Conservation (phyloP, 2,797 vertebrate species). For the Pogonophryne albipinna region DNA sequence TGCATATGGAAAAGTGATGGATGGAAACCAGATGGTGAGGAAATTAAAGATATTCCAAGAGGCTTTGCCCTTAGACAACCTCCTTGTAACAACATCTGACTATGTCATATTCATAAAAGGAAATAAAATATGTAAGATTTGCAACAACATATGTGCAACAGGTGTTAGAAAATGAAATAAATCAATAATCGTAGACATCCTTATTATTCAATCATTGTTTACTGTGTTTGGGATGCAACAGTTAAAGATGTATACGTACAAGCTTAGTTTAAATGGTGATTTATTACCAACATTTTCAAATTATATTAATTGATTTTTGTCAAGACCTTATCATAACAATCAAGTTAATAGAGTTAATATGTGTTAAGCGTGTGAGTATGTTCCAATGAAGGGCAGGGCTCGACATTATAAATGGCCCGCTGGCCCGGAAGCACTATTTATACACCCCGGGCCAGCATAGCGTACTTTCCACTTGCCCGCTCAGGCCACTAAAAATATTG, state of each 20-base stretch:
- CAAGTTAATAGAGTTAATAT: not conserved
- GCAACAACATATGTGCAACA: constrained; percentile 2
- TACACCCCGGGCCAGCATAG: too few species aligned
- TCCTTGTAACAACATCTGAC: not conserved
- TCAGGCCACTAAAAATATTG: too few species aligned
- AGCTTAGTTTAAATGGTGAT: not conserved
- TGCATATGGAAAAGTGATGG: not conserved
- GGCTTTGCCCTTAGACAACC: not conserved
- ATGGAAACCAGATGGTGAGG: not conserved
- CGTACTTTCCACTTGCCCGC: too few species aligned
- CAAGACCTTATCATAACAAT: constrained; percentile 3
- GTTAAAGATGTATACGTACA: not conserved
- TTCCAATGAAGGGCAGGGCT: too few species aligned
- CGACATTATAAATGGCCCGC: too few species aligned
- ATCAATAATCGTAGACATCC: not conserved
- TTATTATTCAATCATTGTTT: not conserved
- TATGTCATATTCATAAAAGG: not conserved
- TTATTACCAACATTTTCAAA: not conserved
- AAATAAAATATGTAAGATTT: not conserved
- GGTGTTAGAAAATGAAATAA: not conserved
- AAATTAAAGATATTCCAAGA: not conserved
- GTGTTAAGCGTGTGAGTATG: not conserved
- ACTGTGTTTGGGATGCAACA: not conserved
- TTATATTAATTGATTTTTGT: too few species aligned
- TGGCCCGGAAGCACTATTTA: too few species aligned